Percentiles rank a stretch among this genome's conserved stretches.
Conservation (phyloP, 1,140 invertebrate genomes). For the Leptinotarsa defecta region DNA sequence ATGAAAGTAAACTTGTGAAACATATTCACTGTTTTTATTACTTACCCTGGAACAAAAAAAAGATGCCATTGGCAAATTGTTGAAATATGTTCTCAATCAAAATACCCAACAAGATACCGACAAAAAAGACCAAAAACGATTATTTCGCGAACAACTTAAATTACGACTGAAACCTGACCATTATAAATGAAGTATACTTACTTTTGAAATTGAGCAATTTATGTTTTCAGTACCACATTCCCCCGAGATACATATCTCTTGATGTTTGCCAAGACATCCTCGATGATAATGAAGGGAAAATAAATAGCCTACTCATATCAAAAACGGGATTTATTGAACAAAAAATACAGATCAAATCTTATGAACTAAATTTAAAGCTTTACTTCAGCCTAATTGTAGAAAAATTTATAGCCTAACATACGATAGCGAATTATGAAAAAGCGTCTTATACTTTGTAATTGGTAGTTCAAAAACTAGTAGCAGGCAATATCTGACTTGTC, state of each 20-base stretch:
- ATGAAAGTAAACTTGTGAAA: too few species aligned
- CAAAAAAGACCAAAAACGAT: slow-evolving; percentile 5
- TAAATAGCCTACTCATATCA: slow-evolving; percentile 4
- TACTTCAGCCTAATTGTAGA: slow-evolving; percentile 38
- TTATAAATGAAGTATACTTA: slow-evolving; percentile 18
- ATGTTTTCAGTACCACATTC: slow-evolving; percentile 21
- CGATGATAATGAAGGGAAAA: slow-evolving; percentile 22
- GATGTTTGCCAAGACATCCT: slow-evolving; percentile 11
- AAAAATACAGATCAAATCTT: slow-evolving; percentile 28
- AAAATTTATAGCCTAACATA: slow-evolving; percentile 36
- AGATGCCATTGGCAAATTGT: background rate
- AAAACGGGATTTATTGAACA: slow-evolving; percentile 26
- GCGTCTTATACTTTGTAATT: slow-evolving; percentile 39
- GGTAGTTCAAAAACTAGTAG: slow-evolving; percentile 36
- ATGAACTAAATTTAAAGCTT: slow-evolving; percentile 36
- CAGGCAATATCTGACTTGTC: slow-evolving; percentile 38
- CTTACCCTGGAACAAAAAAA: too few species aligned
- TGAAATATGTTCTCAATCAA: slow-evolving; percentile 7
- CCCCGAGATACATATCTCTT: slow-evolving; percentile 19
- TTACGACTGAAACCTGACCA: slow-evolving; percentile 5
- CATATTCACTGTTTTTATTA: too few species aligned
- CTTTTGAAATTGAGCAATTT: slow-evolving; percentile 25
- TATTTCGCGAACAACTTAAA: slow-evolving; percentile 7
- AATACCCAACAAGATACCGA: slow-evolving; percentile 5
- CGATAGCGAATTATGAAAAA: slow-evolving; percentile 4